These are phyloP conservation scores for Epiblema foenella DNA, from an alignment of 2,888 invertebrate species.

Conservation along the genomic window DNA sequence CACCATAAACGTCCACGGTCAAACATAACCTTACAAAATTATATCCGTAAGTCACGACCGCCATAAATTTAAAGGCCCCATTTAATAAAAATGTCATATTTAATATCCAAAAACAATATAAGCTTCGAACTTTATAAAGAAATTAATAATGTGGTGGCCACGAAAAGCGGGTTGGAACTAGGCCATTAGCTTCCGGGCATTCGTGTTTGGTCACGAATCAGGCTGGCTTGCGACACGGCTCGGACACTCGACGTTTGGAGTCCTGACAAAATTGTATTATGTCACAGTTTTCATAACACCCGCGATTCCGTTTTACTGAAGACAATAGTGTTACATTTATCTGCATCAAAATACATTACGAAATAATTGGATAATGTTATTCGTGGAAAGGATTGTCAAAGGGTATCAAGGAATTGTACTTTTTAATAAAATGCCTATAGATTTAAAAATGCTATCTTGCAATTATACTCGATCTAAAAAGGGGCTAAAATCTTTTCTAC, in stretches of 20 bases:
- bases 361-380: constrained; percentile 24
- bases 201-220: constrained; percentile 72
- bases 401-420: no score
- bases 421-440: no score
- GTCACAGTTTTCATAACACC: constrained; percentile 61
- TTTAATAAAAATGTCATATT: constrained; percentile 32
- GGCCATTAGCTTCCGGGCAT: constrained; percentile 77
- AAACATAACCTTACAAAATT: constrained; percentile 11
- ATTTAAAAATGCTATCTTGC: no score
- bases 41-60: constrained; percentile 20
- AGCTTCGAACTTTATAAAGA: constrained; percentile 36
- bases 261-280: constrained; percentile 59
- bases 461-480: no score
- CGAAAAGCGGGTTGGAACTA: constrained; percentile 70
- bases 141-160: constrained; percentile 56
- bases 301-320: constrained; percentile 16
- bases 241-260: constrained; percentile 48
- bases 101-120: constrained; percentile 31
- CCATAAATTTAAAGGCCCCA: constrained; percentile 28
- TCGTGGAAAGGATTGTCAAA: no score
- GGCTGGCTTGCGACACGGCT: constrained; percentile 62
- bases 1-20: constrained; percentile 16
- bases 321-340: constrained; percentile 29
- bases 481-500: no score
- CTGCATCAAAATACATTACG: constrained; percentile 9